These are phyloP conservation scores for Abramis brama DNA, from an alignment of 2,113 vertebrate species.

Conservation along the genomic window DNA sequence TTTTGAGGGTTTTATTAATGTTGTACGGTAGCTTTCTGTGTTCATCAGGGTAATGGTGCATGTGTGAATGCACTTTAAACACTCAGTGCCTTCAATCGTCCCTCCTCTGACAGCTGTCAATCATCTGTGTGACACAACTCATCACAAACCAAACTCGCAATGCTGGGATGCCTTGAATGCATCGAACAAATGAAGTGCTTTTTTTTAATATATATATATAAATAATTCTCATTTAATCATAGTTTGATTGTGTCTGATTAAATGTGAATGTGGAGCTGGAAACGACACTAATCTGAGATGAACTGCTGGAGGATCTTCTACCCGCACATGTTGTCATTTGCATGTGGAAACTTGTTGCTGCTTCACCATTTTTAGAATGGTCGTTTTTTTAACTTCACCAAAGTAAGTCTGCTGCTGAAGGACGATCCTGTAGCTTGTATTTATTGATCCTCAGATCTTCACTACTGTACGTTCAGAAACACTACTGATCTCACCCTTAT, in stretches of 20 bases:
- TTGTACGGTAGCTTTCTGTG: background rate
- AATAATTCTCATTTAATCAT: too few species aligned
- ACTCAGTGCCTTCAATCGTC: constrained; percentile 16
- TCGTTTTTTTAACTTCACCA: background rate
- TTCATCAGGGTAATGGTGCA: background rate
- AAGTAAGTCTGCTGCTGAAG: constrained; percentile 7
- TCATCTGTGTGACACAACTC: background rate
- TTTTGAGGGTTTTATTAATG: background rate
- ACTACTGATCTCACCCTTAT: constrained; percentile 11
- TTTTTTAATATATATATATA: background rate
- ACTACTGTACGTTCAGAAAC: background rate
- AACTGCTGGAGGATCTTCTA: background rate
- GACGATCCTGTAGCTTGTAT: background rate
- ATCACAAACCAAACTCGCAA: background rate
- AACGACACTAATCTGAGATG: background rate
- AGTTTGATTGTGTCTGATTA: background rate
- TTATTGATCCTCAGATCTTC: background rate
- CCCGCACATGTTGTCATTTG: background rate
- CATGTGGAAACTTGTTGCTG: constrained; percentile 9
- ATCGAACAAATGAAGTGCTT: background rate
- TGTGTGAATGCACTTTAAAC: constrained; percentile 11
- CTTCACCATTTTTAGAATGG: background rate
- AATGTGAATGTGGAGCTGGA: constrained; percentile 36
- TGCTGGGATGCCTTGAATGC: background rate
- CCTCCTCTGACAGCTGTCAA: background rate